Base-by-base conservation (phyloP, 1,140 invertebrate genomes). In the Chionoecetes opilio region DNA sequence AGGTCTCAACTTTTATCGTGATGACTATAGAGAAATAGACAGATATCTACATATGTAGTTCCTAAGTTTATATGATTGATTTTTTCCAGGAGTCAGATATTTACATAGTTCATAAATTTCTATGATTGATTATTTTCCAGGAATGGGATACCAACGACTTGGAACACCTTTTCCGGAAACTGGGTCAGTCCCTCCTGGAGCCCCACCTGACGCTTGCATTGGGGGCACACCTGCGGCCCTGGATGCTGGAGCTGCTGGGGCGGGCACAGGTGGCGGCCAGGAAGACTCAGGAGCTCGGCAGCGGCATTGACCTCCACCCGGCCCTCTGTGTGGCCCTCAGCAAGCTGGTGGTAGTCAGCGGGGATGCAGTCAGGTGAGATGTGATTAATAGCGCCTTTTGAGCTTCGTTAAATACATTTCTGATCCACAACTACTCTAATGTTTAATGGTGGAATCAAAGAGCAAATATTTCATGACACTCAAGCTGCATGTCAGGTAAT, bases 291-390 rank as follows among this genome's bases (percentile, higher is more conserved):
- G 38, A 82, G 46, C 34, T 84, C 26, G 53, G 85, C 34, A 75
- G 84, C 53, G 94, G 91, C n/a, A 82, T 21, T 75, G 32, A 53
- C n/a, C 84, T 92, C 32, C 94, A 95, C 26, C 35, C 37, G 46
- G 91, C 94, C 31, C 63, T 95, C 1, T 95, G 90, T 93, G 37
- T 95, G 6, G 84, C 90, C 17, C 91, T 95, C n/a, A 92, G 94
- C 84, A 95, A 95, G n/a, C 84, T 95, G 41, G 88, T 94, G n/a
- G 82, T 37, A 17, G 29, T 92, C 32, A 95, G 86, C 37, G 82
- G 46, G 41, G 91, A 95, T 82, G 53, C 63, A 26, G 41, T 53
- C 46, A 95, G 85, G 94, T 95, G 88, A 89, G 89, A 31, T 34
- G 14, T 2, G 31, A 46, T 29, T 87, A n/a, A n/a, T n/a, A n/a